Conservation (phyloP, 1,140 invertebrate species). For the Acromyrmex heyeri region DNA sequence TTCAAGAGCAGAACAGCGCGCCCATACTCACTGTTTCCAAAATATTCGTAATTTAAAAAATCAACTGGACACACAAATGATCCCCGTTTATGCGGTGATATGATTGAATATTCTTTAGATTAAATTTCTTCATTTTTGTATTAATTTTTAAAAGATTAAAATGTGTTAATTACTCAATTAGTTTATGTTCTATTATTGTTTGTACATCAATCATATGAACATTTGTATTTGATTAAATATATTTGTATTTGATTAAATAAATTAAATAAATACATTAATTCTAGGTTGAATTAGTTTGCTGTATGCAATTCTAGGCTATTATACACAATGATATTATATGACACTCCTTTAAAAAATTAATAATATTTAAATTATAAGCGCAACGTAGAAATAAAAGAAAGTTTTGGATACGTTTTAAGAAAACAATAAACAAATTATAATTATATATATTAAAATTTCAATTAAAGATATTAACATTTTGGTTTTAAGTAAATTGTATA, state of each 20-base stretch:
- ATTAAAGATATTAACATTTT: background rate
- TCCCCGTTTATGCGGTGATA: background rate
- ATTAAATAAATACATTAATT: slow-evolving; percentile 12
- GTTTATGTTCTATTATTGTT: slow-evolving; percentile 15
- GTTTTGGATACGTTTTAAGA: background rate
- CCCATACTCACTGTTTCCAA: too few relatives aligned
- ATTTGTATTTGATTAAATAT: slow-evolving; percentile 8
- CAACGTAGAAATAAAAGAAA: background rate
- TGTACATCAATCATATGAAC: background rate
- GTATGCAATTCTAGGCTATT: background rate
- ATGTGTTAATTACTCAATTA: slow-evolving; percentile 27
- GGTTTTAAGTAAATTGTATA: background rate
- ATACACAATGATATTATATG: background rate
- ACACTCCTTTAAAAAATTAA: background rate
- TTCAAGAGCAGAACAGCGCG: too few relatives aligned
- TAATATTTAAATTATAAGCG: background rate
- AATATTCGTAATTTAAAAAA: too few relatives aligned
- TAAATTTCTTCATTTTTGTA: background rate
- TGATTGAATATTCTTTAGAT: background rate
- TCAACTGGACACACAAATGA: too few relatives aligned
- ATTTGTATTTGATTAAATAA: slow-evolving; percentile 6
- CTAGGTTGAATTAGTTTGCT: slow-evolving; percentile 14
- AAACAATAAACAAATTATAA: background rate
- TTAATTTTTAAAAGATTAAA: slow-evolving; percentile 1
- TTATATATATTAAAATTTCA: background rate